phyloP scores from a whole-genome alignment of 2,797 vertebrate species.

The Champsocephalus gunnari region DNA sequence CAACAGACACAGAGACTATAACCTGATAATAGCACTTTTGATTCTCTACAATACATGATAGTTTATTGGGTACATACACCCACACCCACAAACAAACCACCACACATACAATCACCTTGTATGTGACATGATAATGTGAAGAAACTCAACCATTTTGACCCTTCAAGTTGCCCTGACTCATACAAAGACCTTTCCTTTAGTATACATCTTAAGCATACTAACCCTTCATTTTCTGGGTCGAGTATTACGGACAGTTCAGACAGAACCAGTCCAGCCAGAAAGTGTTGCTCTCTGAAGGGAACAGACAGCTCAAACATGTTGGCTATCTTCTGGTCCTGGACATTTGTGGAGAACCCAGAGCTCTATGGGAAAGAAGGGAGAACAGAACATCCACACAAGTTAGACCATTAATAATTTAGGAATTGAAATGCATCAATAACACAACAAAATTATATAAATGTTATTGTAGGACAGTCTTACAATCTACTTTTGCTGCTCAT shows the following conservation, averaged over 20 bases:
- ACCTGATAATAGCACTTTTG: neutral
- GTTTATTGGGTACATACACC: neutral
- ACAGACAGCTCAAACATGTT: slow-evolving; percentile 99
- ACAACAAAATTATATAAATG: too few species aligned
- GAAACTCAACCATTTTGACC: neutral
- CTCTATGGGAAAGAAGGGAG: slow-evolving; percentile 82
- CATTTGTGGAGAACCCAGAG: slow-evolving; percentile 97
- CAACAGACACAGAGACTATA: slow-evolving; percentile 25
- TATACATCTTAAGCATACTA: slow-evolving; percentile 64
- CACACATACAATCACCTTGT: too few species aligned
- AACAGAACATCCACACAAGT: neutral
- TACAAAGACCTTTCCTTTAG: neutral
- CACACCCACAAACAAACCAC: neutral
- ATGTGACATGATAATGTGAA: neutral
- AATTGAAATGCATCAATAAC: too few species aligned
- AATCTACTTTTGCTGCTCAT: too few species aligned
- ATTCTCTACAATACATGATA: neutral
- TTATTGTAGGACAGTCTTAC: too few species aligned
- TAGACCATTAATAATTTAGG: neutral
- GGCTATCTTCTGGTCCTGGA: slow-evolving; percentile 98
- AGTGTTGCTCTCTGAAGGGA: slow-evolving; percentile 98
- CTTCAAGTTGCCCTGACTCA: neutral
- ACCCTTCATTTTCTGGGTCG: slow-evolving; percentile 97
- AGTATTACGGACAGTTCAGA: slow-evolving; percentile 95
- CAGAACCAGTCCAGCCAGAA: slow-evolving; percentile 93